Base-by-base conservation (phyloP, 2,888 invertebrate genomes). In the Drosophila cyrtoloma region DNA sequence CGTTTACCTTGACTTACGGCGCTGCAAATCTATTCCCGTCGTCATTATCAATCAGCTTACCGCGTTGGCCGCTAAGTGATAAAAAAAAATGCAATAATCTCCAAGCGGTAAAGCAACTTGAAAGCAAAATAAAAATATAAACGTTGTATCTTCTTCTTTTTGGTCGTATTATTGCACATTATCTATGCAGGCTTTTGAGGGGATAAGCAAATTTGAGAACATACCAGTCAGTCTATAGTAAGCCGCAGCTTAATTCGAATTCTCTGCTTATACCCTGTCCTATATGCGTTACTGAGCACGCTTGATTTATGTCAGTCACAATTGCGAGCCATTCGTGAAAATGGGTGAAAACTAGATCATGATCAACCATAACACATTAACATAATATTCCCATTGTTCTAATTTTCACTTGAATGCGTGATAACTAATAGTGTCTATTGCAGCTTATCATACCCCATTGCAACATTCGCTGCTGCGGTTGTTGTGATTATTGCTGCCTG, bases 21-120 rank as follows among this genome's bases (percentile, higher is more conserved):
- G 32, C 58, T 55, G 22, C 28, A 33, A 39, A 62, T 63, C 51
- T 26, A 62, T 59, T 47, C 28, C 64, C 26, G 42, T 53, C 52
- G 5, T 50, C 19, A 58, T 62, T 65, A 62, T 65, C 64, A 82
- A 82, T 79, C 75, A 57, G 79, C 79, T 79, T 82, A 82, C 70
- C 63, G 61, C 55, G 55, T 52, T 16, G 42, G 32, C 51, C 42
- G 55, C 55, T 52, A 65, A 62, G 64, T 60, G 65, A 73, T 73
- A 70, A 69, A 80, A 69, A 73, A 52, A 71, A 63, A 44, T 65
- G 75, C 75, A 78, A 61, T 74, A 64, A 79, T 74, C 75, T 26
- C 19, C 44, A 64, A 30, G 42, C 42, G 39, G 57, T 32, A 59
- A 37, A 47, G 33, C 28, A 50, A 55, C n/a, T 33, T 22, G 14